A percentile compares a stretch with the other conserved stretches of the same genome.
phyloP scores from a whole-genome alignment of 2,888 invertebrate genomes.

The Cremastinae sp. region DNA sequence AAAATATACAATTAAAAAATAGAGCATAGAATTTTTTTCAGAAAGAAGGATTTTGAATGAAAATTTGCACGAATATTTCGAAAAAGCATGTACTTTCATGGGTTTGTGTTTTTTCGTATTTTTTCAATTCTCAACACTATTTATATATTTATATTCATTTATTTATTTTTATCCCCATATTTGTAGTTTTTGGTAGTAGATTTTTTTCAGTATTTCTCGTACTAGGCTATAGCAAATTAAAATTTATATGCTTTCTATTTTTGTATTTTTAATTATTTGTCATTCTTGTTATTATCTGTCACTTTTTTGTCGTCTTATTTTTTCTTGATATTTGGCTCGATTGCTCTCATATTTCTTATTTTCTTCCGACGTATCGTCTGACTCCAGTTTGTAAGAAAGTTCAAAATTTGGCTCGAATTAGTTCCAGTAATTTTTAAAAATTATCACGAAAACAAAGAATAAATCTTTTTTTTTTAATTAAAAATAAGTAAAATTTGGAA shows the following conservation, averaged over 20 bases:
- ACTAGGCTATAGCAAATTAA: slow-evolving; percentile 72
- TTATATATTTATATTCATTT: slow-evolving; percentile 69
- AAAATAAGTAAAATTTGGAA: too few species aligned
- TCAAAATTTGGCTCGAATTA: slow-evolving; percentile 6
- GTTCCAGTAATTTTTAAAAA: too few species aligned
- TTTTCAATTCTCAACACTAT: slow-evolving; percentile 75
- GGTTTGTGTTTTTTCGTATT: slow-evolving; percentile 77
- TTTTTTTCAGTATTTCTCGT: slow-evolving; percentile 62
- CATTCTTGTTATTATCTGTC: neutral
- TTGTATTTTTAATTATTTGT: slow-evolving; percentile 6
- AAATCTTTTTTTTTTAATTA: too few species aligned
- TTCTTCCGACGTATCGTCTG: too few species aligned
- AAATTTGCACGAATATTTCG: slow-evolving; percentile 63
- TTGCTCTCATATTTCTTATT: neutral
- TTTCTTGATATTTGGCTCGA: slow-evolving; percentile 28
- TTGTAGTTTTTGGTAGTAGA: slow-evolving; percentile 64
- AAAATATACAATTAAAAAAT: slow-evolving; percentile 17
- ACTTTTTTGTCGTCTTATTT: slow-evolving; percentile 6
- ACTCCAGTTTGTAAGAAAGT: neutral
- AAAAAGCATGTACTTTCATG: slow-evolving; percentile 79
- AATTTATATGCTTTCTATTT: slow-evolving; percentile 50
- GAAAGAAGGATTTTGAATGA: slow-evolving; percentile 1
- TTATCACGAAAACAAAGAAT: too few species aligned
- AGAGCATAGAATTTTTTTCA: too few species aligned
- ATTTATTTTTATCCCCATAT: slow-evolving; percentile 58